These are phyloP conservation scores for Lagopus muta DNA, from an alignment of 2,113 vertebrate species.

Conservation along the genomic window DNA sequence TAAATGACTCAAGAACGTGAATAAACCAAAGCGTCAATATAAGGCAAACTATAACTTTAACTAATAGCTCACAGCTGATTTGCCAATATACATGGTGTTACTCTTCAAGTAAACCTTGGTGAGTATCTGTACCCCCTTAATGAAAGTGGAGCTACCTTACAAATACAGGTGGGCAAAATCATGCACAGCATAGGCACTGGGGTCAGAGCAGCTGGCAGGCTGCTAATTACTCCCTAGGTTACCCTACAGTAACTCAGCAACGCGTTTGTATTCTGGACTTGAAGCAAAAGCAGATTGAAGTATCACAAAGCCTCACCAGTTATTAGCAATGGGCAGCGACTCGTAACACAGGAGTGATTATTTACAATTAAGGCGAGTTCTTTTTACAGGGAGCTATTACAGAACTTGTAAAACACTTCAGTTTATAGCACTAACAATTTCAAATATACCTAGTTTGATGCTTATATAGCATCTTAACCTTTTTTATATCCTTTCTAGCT, in stretches of 20 bases:
- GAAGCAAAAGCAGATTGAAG: neutral
- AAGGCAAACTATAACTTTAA: neutral
- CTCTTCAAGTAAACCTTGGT: neutral
- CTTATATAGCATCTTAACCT: neutral
- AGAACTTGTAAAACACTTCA: neutral
- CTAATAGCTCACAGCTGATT: neutral
- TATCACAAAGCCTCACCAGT: neutral
- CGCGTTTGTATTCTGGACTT: neutral
- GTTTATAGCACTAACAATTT: neutral
- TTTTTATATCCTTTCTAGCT: neutral
- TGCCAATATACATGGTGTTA: accelerated
- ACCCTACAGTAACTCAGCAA: neutral
- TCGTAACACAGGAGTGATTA: neutral
- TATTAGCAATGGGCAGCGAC: neutral
- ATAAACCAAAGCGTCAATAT: neutral
- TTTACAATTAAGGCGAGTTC: neutral
- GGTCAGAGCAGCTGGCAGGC: neutral
- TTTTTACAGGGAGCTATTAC: neutral
- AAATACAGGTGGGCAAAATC: neutral
- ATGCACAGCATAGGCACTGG: neutral
- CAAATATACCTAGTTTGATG: neutral
- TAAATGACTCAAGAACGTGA: neutral
- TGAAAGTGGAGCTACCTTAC: neutral
- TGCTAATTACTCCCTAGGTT: neutral
- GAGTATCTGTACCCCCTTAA: neutral